A percentile compares a stretch with the other conserved stretches of the same genome.
Evolutionary conservation across 37 sponge, comb jelly and placozoan genomes (phyloP).

Genomic region (Chondrosia reniformis): DNA sequence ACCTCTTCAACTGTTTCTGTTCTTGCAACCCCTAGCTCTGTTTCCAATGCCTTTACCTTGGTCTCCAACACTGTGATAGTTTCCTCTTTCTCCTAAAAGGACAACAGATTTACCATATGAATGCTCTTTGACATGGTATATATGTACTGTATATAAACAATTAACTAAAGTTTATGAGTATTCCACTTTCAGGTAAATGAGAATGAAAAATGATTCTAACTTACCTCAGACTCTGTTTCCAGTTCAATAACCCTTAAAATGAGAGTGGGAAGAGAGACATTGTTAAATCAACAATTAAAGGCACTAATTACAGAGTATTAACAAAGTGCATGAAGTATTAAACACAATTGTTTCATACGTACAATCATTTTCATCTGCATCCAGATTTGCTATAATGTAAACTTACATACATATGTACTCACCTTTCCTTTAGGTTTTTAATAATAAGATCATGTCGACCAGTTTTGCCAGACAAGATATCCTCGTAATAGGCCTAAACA

Average conservation of each 20-base stretch:
- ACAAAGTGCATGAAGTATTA: too few species aligned
- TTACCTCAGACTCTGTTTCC: neutral
- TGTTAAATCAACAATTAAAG: too few species aligned
- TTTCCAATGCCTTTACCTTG: neutral
- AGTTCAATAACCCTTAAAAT: neutral
- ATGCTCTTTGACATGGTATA: neutral
- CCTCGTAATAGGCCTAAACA: constrained; percentile 64
- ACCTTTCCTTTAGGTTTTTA: constrained; percentile 59
- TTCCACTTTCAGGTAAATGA: neutral
- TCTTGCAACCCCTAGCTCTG: neutral
- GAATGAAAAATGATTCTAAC: neutral
- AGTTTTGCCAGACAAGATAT: constrained; percentile 56
- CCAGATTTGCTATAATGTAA: neutral
- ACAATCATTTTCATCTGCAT: neutral
- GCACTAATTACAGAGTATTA: too few species aligned
- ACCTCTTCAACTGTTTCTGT: neutral
- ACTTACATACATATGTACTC: neutral
- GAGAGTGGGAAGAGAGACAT: neutral
- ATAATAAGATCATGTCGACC: constrained; percentile 47
- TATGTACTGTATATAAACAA: neutral
- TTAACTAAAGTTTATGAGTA: neutral
- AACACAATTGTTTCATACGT: neutral
- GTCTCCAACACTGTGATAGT: neutral
- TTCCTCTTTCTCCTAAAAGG: constrained; percentile 12
- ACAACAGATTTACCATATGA: neutral